Base-by-base conservation (phyloP, 2,113 vertebrate genomes). In the Cisticola juncidis region DNA sequence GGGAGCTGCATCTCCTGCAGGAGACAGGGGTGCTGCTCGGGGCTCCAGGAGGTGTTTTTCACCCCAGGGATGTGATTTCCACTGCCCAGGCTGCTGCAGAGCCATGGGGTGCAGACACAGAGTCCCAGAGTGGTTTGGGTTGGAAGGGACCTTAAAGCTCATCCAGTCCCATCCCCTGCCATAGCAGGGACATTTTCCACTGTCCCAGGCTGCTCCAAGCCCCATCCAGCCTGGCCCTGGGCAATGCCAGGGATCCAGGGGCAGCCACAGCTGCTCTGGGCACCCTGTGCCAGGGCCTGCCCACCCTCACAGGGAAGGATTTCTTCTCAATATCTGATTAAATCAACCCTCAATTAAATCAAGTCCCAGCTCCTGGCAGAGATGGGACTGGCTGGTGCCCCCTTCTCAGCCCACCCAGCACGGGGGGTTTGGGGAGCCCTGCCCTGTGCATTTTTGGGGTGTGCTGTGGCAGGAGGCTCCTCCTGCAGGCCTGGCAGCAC, bases 321-420 rank as follows among this genome's bases (percentile, higher is more conserved):
- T 60, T 19, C 38, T 74, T 20, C 60, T 13, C 38, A 68, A 2
- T 29, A 45, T 53, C 15, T 26, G 3, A 38, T 74, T 25, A 12
- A 45, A 21, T 57, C 45, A 66, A 28, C 40, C 7, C 13, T n/a
- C n/a, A n/a, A n/a, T n/a, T n/a, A n/a, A n/a, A n/a, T n/a, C n/a
- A n/a, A n/a, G n/a, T n/a, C n/a, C n/a, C n/a, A n/a, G n/a, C n/a
- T 90, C 58, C 16, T 53, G 56, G 31, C 53, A 29, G 22, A 35
- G 10, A 68, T 62, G 69, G 18, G 12, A 4, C 36, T 0, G 1
- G 4, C 24, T 3, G 9, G 15, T 23, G 3, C 18, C 14, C 4
- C 4, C 12, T n/a, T 65, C 0, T 2, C 53, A 42, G 31, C 31
- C 28, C 28, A 1, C 36, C 0, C 2, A 50, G 64, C 36, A 20